A percentile compares a stretch with the other conserved stretches of the same genome.
Evolutionary conservation across 2,797 vertebrate genomes (phyloP).

Genomic region (Brachyalestes nurse): DNA sequence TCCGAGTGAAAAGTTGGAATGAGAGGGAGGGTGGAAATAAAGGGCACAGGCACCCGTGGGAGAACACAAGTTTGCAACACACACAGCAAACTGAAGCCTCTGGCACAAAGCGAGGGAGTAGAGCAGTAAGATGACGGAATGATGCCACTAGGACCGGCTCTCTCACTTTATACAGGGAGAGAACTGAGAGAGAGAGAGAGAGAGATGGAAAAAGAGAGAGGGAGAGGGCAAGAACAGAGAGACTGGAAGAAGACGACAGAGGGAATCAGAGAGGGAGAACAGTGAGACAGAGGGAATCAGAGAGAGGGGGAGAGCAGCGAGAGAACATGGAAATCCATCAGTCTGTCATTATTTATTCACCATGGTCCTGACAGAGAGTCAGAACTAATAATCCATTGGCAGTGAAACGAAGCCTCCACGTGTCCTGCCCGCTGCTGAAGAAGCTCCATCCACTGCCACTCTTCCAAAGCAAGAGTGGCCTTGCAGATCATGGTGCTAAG

Average conservation of each 20-base stretch:
- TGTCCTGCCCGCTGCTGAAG: constrained; percentile 51
- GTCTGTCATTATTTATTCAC: constrained; percentile 65
- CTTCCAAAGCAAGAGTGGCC: constrained; percentile 10
- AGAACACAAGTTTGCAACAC: constrained; percentile 38
- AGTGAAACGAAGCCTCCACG: constrained; percentile 51
- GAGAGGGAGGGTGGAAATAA: not conserved
- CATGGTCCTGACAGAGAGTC: constrained; percentile 56
- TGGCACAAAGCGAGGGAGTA: constrained; percentile 37
- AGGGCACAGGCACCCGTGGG: not conserved
- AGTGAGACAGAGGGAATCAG: constrained; percentile 29
- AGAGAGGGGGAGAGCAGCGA: constrained; percentile 26
- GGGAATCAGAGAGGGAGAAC: constrained; percentile 26
- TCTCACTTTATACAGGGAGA: constrained; percentile 28
- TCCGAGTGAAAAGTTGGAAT: not conserved
- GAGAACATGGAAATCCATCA: constrained; percentile 62
- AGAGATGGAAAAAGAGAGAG: constrained; percentile 29
- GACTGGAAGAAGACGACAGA: not conserved
- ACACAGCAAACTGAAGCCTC: constrained; percentile 33
- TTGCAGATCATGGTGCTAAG: constrained; percentile 42
- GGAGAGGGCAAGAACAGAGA: not conserved
- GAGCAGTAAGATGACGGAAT: constrained; percentile 46
- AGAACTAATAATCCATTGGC: constrained; percentile 59
- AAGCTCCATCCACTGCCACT: constrained; percentile 43
- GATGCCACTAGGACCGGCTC: constrained; percentile 40
- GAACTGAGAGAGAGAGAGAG: constrained; percentile 7